Base-by-base conservation (phyloP, 2,797 vertebrate genomes). In the Phataginus tetradactyla region DNA sequence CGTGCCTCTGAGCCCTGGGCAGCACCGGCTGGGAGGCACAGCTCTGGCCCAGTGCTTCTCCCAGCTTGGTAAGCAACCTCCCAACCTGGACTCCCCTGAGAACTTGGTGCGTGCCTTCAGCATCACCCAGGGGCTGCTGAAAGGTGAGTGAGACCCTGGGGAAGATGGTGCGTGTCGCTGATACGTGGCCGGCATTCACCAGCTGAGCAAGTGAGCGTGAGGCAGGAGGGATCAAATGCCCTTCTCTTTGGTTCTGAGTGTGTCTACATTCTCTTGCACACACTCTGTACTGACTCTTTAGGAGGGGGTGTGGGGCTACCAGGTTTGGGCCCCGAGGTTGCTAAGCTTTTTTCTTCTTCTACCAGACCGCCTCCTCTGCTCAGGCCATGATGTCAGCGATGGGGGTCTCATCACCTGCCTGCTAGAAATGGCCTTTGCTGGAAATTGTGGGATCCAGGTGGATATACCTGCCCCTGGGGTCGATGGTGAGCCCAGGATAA, bases 391-490 rank as follows among this genome's bases (percentile, higher is more conserved):
- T 91, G 98, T 99, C 97, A 99, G 99, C 0, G 99, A 99, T 0
- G 99, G 99, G 57, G 99, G 99, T 8, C 99, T 99, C 18, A 96
- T 99, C 97, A 98, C 99, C 79, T 99, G 99, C 97, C 86, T 99
- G 92, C 98, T 99, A 37, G 99, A 99, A 98, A 99, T 99, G 99
- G 99, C 99, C 4, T 99, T 99, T 96, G 99, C 99, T 9, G 99
- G 99, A 81, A 99, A 99, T 96, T 99, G 98, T 85, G 99, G 99
- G 4, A 98, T 99, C 51, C 98, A 98, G 0, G 98, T 99, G 4
- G 98, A 99, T 29, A 55, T 99, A 74, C 95, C 97, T 7, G 96
- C 97, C 1, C 59, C 95, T 0, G 96, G 84, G 2, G 15, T 86
- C 1, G 51, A 95, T 0, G 97, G 98, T 99, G 81, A 72, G 20